phyloP scores from a whole-genome alignment of 1,140 invertebrate species.

The Thereuonema tuberculata region DNA sequence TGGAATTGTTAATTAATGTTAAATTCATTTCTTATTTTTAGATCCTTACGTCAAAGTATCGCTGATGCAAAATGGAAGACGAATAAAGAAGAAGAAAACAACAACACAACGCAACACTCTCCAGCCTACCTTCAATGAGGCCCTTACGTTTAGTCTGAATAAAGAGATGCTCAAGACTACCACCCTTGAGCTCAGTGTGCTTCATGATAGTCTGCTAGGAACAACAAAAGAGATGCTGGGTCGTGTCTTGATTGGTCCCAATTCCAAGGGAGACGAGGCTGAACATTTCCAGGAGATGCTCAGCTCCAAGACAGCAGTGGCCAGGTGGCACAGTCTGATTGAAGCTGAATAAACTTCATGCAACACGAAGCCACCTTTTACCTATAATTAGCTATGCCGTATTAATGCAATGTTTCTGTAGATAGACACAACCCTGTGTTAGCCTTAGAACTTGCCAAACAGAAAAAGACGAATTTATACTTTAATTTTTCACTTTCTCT shows the following conservation, averaged over 20 bases:
- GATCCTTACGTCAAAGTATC: slow-evolving; percentile 42
- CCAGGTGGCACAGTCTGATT: slow-evolving; percentile 16
- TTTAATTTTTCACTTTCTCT: too few relatives aligned
- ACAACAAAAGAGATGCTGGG: slow-evolving; percentile 27
- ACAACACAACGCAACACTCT: slow-evolving; percentile 43
- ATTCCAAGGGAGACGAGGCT: slow-evolving; percentile 24
- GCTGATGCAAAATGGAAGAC: slow-evolving; percentile 34
- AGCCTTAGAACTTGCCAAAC: too few relatives aligned
- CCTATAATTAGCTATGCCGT: too few relatives aligned
- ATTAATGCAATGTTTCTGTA: too few relatives aligned
- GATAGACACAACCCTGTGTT: too few relatives aligned
- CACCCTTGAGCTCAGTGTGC: slow-evolving; percentile 24
- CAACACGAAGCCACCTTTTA: too few relatives aligned
- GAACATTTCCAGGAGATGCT: slow-evolving; percentile 25
- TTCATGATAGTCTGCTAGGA: slow-evolving; percentile 29
- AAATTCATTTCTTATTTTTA: slow-evolving; percentile 24
- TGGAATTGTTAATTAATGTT: too few relatives aligned
- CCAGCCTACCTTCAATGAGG: slow-evolving; percentile 44
- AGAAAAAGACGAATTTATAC: too few relatives aligned
- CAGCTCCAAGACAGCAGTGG: slow-evolving; percentile 16
- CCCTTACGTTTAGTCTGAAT: slow-evolving; percentile 40
- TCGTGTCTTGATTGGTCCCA: slow-evolving; percentile 20
- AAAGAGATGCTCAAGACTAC: slow-evolving; percentile 23
- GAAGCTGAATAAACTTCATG: background rate
- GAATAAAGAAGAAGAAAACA: slow-evolving; percentile 42